These are phyloP conservation scores for Rhynchomys soricoides DNA, from an alignment of 2,113 vertebrate genomes.

Conservation along the genomic window DNA sequence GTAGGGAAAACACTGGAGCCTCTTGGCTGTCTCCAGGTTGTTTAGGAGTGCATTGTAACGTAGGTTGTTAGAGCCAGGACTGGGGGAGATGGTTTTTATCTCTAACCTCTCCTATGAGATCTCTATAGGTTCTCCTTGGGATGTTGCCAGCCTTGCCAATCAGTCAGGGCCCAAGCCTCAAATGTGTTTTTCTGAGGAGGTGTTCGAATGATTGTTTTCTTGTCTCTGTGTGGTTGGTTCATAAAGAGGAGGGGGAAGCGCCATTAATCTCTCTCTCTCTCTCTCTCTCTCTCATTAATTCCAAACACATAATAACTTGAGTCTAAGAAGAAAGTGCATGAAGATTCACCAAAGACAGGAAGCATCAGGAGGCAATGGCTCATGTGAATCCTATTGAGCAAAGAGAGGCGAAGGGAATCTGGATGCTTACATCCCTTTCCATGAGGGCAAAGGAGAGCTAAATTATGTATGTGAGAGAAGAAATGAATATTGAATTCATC, in stretches of 20 bases:
- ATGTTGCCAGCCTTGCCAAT: conserved; percentile 65
- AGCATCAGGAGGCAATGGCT: not conserved
- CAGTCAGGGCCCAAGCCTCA: conserved; percentile 52
- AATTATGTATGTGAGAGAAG: not conserved
- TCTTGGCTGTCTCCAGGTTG: conserved; percentile 15
- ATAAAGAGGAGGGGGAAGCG: not conserved
- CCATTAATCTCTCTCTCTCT: not conserved
- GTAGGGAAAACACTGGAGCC: not conserved
- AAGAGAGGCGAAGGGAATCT: not conserved
- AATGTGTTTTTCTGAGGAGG: conserved; percentile 52
- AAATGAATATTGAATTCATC: conserved; percentile 41
- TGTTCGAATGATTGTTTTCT: not conserved
- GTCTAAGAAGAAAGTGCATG: not conserved
- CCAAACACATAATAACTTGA: not conserved
- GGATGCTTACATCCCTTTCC: not conserved
- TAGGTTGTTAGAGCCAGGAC: conserved; percentile 21
- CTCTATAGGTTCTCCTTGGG: conserved; percentile 67
- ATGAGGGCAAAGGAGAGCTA: conserved; percentile 6
- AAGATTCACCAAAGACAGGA: not conserved
- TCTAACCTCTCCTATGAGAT: conserved; percentile 52
- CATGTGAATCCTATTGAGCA: not conserved
- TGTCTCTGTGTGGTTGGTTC: not conserved
- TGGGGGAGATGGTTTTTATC: conserved; percentile 58
- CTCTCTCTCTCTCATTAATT: not conserved
- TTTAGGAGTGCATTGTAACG: not conserved